Evolutionary conservation across 2,888 invertebrate genomes (phyloP).

Genomic region (Pediacus dermestoides): DNA sequence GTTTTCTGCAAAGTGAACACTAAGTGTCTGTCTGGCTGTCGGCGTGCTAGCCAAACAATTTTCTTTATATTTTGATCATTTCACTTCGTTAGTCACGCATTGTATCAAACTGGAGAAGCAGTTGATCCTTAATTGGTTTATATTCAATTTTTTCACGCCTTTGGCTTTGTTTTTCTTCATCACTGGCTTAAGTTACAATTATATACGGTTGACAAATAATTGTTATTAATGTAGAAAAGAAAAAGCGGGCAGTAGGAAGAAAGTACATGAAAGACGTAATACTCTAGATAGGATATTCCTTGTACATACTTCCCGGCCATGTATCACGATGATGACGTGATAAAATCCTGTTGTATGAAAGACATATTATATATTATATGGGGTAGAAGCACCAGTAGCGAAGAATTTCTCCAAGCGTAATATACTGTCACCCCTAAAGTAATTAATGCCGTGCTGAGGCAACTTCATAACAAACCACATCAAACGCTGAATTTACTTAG

Average conservation of each 20-base stretch:
- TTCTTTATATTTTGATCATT: conserved; percentile 20
- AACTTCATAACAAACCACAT: conserved; percentile 36
- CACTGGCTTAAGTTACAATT: too few relatives aligned
- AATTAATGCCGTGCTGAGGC: conserved; percentile 32
- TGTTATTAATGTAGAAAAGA: too few relatives aligned
- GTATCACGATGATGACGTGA: too few relatives aligned
- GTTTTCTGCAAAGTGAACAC: conserved; percentile 42
- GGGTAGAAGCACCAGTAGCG: too few relatives aligned
- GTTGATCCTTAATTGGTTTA: conserved; percentile 15
- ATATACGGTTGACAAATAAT: too few relatives aligned
- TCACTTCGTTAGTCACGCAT: conserved; percentile 13
- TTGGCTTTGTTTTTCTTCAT: not conserved
- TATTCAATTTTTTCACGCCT: conserved; percentile 8
- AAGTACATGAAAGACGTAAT: too few relatives aligned
- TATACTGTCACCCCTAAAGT: conserved; percentile 25
- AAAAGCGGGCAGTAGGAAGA: too few relatives aligned
- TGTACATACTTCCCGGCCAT: too few relatives aligned
- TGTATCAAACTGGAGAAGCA: conserved; percentile 5
- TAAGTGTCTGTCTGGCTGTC: conserved; percentile 30
- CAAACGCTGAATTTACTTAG: conserved; percentile 34
- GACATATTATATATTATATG: too few relatives aligned
- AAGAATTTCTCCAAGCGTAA: conserved; percentile 20
- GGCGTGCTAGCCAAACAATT: conserved; percentile 14
- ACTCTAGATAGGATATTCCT: too few relatives aligned
- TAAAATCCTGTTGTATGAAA: too few relatives aligned